Evolutionary conservation across 2,888 invertebrate genomes (phyloP), one percentile per base, ranked within the genome.

Genomic region (Seira musarum): DNA sequence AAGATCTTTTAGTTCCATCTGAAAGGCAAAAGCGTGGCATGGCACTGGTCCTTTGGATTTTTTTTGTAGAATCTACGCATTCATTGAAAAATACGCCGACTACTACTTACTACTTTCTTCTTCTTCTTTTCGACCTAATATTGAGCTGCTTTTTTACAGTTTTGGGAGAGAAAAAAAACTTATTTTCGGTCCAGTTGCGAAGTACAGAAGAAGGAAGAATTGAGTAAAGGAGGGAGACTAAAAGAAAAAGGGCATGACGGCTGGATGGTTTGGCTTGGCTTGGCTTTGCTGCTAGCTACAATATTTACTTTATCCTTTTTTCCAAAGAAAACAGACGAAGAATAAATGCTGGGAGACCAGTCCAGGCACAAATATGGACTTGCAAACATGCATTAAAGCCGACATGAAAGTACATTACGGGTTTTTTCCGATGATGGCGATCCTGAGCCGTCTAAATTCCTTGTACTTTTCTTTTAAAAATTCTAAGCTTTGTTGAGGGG

Each of bases 121-220:
- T 8, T 40, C 40, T 40, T 13, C 40, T 40, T 40, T 40, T 40
- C 40, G 13, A 40, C 40, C 40, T 40, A 40, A 40, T 40, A 40
- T 40, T 13, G 5, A 40, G 40, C 40, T 40, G 40, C 40, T 40
- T 40, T 40, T 40, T 40, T 40, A 40, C 40, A 40, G 40, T 40
- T n/a, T n/a, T 13, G 40, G 24, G 21, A 49, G 49, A 21, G 24
- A 46, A 25, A 68, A 21, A 70, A 68, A 74, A 74, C 65, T 65
- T 30, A 30, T 57, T 74, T 65, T 74, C 49, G 66, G 64, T 66
- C 66, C 74, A 66, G 65, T 74, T 74, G 57, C 66, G 64, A 66
- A 66, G 13, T 6, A 57, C 21, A 49, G 49, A 24, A 30, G 65
- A 65, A 40, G 13, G 13, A 30, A 8, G 53, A 53, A 65, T 30